Conservation (phyloP, 2,113 vertebrate genomes). For the Cebus imitator region DNA sequence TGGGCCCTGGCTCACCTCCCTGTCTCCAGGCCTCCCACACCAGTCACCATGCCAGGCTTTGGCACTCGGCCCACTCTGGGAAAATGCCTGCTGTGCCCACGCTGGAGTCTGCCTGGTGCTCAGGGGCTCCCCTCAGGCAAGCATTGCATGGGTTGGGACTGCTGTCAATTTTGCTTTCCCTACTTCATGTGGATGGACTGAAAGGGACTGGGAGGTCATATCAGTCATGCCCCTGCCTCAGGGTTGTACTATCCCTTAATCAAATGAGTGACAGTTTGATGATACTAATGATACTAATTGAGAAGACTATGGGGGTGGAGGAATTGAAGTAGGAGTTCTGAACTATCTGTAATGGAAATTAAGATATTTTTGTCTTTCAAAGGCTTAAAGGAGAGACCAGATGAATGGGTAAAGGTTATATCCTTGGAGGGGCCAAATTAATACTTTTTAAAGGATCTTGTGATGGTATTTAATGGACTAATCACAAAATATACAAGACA, state of each 20-base stretch:
- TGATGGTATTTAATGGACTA: constrained; percentile 54
- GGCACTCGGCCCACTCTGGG: constrained; percentile 58
- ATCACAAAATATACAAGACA: background rate
- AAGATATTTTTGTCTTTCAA: constrained; percentile 60
- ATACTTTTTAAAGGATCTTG: constrained; percentile 37
- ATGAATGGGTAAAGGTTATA: constrained; percentile 39
- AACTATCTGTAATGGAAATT: constrained; percentile 41
- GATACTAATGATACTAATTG: constrained; percentile 53
- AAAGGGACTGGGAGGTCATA: constrained; percentile 64
- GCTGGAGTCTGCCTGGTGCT: constrained; percentile 65
- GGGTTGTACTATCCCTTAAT: constrained; percentile 66
- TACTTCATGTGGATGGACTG: constrained; percentile 32
- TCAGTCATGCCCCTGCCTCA: constrained; percentile 48
- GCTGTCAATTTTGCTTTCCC: constrained; percentile 45
- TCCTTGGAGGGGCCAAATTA: constrained; percentile 25
- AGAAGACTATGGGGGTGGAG: constrained; percentile 1
- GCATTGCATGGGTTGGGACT: background rate
- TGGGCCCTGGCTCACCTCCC: constrained; percentile 31
- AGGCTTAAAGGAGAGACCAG: constrained; percentile 42
- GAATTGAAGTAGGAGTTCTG: constrained; percentile 51
- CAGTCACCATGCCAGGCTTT: constrained; percentile 45
- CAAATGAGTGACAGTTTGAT: constrained; percentile 63
- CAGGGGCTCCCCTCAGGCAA: constrained; percentile 50
- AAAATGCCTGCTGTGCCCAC: constrained; percentile 63
- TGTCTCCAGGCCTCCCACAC: constrained; percentile 65